Percentiles rank a stretch among this genome's conserved stretches.
These are phyloP conservation scores for Rallus limicola DNA, from an alignment of 2,113 vertebrate genomes.

Conservation along the genomic window DNA sequence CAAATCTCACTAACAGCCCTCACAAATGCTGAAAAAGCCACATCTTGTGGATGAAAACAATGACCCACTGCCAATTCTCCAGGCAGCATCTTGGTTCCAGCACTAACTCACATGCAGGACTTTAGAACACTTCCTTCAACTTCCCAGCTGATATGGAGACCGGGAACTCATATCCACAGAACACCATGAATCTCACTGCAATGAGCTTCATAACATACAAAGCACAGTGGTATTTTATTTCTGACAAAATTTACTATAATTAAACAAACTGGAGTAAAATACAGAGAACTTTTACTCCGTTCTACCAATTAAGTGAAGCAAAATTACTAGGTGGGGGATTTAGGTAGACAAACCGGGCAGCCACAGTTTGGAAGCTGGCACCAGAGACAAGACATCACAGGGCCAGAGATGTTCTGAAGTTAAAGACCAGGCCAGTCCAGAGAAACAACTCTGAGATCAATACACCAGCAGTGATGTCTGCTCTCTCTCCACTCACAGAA, in stretches of 20 bases:
- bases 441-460: not conserved
- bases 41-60: not conserved
- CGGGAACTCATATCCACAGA: not conserved
- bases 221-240: conserved; percentile 18
- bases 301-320: conserved; percentile 66
- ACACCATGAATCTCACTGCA: not conserved
- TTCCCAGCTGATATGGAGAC: not conserved
- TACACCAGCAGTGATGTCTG: not conserved
- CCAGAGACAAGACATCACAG: conserved; percentile 37
- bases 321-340: conserved; percentile 70
- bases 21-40: not conserved
- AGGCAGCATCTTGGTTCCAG: not conserved
- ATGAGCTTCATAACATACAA: not conserved
- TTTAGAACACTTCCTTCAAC: not conserved
- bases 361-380: conserved; percentile 56
- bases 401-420: conserved; percentile 9
- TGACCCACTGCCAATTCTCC: not conserved
- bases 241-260: conserved; percentile 70
- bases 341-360: conserved; percentile 63
- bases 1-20: not conserved
- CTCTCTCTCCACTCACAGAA: not conserved
- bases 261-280: conserved; percentile 59
- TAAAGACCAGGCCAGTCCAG: not conserved
- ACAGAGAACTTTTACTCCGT: conserved; percentile 55
- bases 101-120: not conserved